phyloP scores from a whole-genome alignment of 2,797 vertebrate genomes.

The Enteromius afrohamiltoni region DNA sequence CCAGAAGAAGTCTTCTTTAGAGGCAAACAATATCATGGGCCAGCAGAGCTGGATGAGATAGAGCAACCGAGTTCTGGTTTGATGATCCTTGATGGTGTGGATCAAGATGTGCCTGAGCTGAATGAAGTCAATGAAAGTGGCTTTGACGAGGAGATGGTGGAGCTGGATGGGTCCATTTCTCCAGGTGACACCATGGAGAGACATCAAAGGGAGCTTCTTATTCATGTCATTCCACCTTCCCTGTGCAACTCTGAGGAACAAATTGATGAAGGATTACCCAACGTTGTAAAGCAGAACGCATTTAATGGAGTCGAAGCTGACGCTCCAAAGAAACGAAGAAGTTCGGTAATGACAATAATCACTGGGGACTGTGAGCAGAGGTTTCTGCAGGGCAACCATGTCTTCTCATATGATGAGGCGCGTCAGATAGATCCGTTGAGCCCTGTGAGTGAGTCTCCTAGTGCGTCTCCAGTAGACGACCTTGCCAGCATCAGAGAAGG shows the following conservation, averaged over 20 bases:
- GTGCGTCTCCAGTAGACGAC: slow-evolving; percentile 60
- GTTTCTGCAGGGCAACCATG: slow-evolving; percentile 66
- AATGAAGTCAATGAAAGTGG: slow-evolving; percentile 69
- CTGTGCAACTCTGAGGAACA: slow-evolving; percentile 66
- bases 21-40: slow-evolving; percentile 50
- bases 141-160: slow-evolving; percentile 70
- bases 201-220: slow-evolving; percentile 53
- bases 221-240: slow-evolving; percentile 68
- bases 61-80: background rate
- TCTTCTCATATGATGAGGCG: slow-evolving; percentile 42
- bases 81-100: slow-evolving; percentile 12
- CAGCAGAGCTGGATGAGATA: slow-evolving; percentile 41
- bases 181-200: slow-evolving; percentile 44
- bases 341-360: slow-evolving; percentile 67
- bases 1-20: slow-evolving; percentile 62
- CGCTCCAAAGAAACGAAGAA: slow-evolving; percentile 61
- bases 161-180: slow-evolving; percentile 55
- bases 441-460: slow-evolving; percentile 54
- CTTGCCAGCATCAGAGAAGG: slow-evolving; percentile 49
- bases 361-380: slow-evolving; percentile 67
- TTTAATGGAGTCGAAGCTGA: slow-evolving; percentile 41
- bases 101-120: slow-evolving; percentile 59
- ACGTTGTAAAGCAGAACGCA: slow-evolving; percentile 33
- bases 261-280: slow-evolving; percentile 53
- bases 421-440: slow-evolving; percentile 47